Conservation (phyloP, 1,140 invertebrate genomes). For the Lordiphosa collinella region DNA sequence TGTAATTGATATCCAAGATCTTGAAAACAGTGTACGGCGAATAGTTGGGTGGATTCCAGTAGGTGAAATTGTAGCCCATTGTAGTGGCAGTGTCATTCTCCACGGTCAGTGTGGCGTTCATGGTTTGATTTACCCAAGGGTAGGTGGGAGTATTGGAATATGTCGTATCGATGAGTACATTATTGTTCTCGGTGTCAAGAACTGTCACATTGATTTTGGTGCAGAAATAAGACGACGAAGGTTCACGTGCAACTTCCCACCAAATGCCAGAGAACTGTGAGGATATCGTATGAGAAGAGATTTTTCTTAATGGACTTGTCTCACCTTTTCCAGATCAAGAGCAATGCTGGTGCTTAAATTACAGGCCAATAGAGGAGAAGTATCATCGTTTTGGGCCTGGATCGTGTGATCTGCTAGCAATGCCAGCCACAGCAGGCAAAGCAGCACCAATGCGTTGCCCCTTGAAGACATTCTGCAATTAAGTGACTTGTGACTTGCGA, state of each 20-base stretch:
- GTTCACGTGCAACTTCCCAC: constrained; percentile 66
- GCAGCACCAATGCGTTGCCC: neutral
- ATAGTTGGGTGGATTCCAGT: constrained; percentile 37
- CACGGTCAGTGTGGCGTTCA: constrained; percentile 51
- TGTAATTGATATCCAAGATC: constrained; percentile 53
- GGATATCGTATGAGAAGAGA: too few relatives aligned
- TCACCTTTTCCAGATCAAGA: constrained; percentile 35
- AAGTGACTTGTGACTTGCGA: constrained; percentile 23
- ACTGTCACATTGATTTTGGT: constrained; percentile 53
- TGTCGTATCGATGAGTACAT: constrained; percentile 51
- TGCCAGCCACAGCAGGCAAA: constrained; percentile 18
- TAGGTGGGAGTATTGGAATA: constrained; percentile 43
- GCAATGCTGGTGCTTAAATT: constrained; percentile 2
- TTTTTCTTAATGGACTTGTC: neutral
- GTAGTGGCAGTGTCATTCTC: neutral
- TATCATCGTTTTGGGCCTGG: constrained; percentile 7
- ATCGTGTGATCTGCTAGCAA: constrained; percentile 11
- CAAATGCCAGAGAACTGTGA: constrained; percentile 52
- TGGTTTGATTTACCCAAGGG: constrained; percentile 69
- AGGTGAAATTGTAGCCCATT: constrained; percentile 45
- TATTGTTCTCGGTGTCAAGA: neutral
- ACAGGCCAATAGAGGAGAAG: neutral
- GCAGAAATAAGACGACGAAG: constrained; percentile 31
- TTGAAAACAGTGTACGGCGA: constrained; percentile 42
- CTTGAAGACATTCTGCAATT: constrained; percentile 26